Evolutionary conservation across 2,113 vertebrate genomes (phyloP), one percentile per base, ranked within the genome.

Genomic region (Turnix velox): DNA sequence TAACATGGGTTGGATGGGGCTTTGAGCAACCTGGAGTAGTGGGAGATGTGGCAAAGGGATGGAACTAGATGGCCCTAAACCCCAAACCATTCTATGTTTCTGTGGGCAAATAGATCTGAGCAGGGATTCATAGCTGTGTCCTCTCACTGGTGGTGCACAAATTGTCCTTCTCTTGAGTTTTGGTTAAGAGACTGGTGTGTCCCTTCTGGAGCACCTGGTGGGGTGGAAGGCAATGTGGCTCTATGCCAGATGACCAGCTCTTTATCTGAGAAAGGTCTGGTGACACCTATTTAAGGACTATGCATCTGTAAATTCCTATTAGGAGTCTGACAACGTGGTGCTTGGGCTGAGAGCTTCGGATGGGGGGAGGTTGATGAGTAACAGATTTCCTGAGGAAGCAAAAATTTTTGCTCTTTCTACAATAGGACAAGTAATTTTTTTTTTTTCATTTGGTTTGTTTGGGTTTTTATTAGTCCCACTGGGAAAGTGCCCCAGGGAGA

Each of bases 371-470:
- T 48, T 96, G 82, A 82, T 89, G 74, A 78, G 62, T 43, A 89
- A 76, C 94, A 94, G 77, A 93, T 92, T 93, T 91, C 89, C 90
- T 2, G 1, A 92, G 84, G 93, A 94, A 75, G 88, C 96, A 80
- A 5, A 81, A n/a, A 58, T 25, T 28, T 49, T 94, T 83, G 40
- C 46, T 95, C 65, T 66, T 30, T 74, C 84, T 87, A 54, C 84
- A 95, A 69, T 1, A 87, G 80, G 82, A 57, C 0, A 0, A 84
- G 54, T 72, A 0, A 2, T 49, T 91, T 74, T 73, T 27, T 61
- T 39, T 46, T 51, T 66, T 66, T 18, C 16, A 4, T 24, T n/a
- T 61, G 39, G 27, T 90, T 91, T 51, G 66, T 78, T 96, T 89
- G 78, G 78, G 3, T 35, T 94, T 91, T 94, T 72, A 91, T 92